A percentile compares a stretch with the other conserved stretches of the same genome.
Evolutionary conservation across 92 coral and sea anemone genomes (phyloP).

Genomic region (Porites divaricata): DNA sequence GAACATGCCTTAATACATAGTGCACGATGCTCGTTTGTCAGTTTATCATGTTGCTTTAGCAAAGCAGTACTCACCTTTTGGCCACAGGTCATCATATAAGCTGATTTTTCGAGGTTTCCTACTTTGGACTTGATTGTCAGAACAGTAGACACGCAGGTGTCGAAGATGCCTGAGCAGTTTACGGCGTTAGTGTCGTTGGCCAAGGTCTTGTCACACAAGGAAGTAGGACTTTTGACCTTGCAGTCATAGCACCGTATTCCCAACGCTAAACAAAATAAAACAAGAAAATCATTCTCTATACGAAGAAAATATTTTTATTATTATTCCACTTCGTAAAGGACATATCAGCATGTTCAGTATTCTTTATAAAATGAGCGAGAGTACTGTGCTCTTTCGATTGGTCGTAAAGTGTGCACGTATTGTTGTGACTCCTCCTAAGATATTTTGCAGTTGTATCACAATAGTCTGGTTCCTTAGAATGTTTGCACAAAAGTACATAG

Average conservation of each 20-base stretch:
- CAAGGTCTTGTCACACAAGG: neutral
- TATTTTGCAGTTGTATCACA: too few species aligned
- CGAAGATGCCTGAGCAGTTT: neutral
- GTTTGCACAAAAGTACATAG: too few species aligned
- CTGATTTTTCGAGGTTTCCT: neutral
- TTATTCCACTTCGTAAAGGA: too few species aligned
- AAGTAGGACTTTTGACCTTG: neutral
- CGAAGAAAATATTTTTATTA: too few species aligned
- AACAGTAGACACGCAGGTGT: constrained; percentile 14
- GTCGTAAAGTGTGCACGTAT: too few species aligned
- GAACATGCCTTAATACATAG: neutral
- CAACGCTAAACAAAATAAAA: neutral
- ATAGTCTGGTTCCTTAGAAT: too few species aligned
- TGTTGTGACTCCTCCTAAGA: too few species aligned
- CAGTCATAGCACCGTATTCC: constrained; percentile 15
- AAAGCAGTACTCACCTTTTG: neutral
- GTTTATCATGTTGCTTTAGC: neutral
- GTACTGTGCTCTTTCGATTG: too few species aligned
- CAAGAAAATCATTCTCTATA: too few species aligned
- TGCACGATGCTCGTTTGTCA: neutral
- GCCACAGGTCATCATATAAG: constrained; percentile 10
- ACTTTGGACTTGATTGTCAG: constrained; percentile 4
- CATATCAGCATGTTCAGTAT: too few species aligned
- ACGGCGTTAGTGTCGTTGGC: neutral
- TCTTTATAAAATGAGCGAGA: too few species aligned